Percentiles rank a stretch among this genome's conserved stretches.
Evolutionary conservation across 2,797 vertebrate genomes (phyloP).

Genomic region (Rhincodon typus): DNA sequence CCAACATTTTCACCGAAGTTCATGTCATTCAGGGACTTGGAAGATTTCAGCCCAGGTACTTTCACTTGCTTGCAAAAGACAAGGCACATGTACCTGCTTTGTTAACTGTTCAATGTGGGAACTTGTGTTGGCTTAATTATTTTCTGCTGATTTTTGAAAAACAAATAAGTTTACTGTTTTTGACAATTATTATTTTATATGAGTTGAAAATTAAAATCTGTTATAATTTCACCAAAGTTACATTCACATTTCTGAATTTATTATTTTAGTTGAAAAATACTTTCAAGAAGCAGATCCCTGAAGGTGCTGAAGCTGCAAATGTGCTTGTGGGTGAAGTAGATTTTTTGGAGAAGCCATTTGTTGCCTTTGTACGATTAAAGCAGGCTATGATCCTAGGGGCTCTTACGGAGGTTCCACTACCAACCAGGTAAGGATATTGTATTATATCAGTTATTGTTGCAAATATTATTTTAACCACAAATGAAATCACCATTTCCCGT

Average conservation of each 20-base stretch:
- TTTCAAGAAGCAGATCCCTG: conserved; percentile 56
- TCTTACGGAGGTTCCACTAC: conserved; percentile 57
- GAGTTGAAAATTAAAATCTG: neutral
- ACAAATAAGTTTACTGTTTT: neutral
- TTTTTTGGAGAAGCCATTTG: conserved; percentile 58
- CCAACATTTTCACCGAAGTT: too few relatives aligned
- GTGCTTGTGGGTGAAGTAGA: conserved; percentile 58
- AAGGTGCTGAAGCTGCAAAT: conserved; percentile 53
- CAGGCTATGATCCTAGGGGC: conserved; percentile 49
- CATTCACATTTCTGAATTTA: neutral
- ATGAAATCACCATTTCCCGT: neutral
- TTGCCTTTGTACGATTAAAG: conserved; percentile 56
- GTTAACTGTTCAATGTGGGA: neutral
- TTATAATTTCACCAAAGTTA: neutral
- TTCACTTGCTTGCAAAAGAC: neutral
- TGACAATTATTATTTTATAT: neutral
- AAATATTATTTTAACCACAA: neutral
- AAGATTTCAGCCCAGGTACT: neutral
- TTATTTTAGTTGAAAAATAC: conserved; percentile 51
- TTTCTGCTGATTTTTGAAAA: neutral
- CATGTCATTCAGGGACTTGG: too few relatives aligned
- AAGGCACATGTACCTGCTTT: neutral
- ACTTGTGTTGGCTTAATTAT: neutral
- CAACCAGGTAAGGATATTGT: conserved; percentile 57
- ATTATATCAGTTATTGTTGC: neutral